Conservation (phyloP, 2,888 invertebrate genomes). For the Archaeoteleia sp. region DNA sequence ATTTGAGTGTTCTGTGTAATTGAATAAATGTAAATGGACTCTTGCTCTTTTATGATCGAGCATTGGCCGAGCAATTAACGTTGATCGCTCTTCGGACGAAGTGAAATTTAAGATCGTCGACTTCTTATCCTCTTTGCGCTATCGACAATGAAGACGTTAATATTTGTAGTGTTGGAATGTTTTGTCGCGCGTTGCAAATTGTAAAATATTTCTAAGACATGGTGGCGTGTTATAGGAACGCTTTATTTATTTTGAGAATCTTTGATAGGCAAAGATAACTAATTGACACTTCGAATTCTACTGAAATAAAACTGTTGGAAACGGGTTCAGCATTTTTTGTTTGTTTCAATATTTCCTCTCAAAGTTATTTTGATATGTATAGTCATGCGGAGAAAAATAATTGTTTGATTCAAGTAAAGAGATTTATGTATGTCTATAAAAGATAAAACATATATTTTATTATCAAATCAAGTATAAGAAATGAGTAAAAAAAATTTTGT, state of each 20-base stretch:
- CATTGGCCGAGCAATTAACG: conserved; percentile 4
- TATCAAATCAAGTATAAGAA: no score
- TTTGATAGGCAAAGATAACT: not conserved
- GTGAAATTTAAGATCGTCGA: not conserved
- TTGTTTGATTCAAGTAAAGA: no score
- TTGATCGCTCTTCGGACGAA: conserved; percentile 9
- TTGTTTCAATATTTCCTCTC: no score
- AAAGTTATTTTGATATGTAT: no score
- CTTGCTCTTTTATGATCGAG: conserved; percentile 7
- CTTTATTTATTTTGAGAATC: not conserved
- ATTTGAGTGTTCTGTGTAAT: conserved; percentile 4
- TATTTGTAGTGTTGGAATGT: not conserved
- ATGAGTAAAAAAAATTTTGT: no score
- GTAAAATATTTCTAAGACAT: not conserved
- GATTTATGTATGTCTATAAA: no score
- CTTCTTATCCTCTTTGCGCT: conserved; percentile 8
- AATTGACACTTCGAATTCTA: not conserved
- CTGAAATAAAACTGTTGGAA: conserved; percentile 4
- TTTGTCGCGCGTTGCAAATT: not conserved
- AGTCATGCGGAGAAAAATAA: no score
- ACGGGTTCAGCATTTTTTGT: conserved; percentile 2
- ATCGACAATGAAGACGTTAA: not conserved
- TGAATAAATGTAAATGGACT: conserved; percentile 16
- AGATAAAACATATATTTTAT: no score
- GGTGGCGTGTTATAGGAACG: not conserved